Evolutionary conservation across 2,888 invertebrate genomes (phyloP).

Genomic region (Oligia latruncula): DNA sequence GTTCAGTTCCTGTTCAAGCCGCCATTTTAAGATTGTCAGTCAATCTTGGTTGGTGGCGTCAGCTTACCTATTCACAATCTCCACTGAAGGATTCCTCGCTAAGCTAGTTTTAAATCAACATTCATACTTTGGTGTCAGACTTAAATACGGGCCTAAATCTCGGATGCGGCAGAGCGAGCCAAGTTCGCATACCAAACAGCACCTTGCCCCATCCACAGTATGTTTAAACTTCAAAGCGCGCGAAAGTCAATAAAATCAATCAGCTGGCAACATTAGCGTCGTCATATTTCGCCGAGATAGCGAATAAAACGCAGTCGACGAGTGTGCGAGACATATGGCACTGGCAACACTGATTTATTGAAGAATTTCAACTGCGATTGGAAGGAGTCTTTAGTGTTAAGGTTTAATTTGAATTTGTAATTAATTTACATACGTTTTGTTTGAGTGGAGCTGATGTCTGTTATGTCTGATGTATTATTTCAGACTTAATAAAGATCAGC

Average conservation of each 20-base stretch:
- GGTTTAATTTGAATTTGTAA: slow-evolving; percentile 33
- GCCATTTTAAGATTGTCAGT: neutral
- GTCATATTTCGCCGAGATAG: slow-evolving; percentile 53
- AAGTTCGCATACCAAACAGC: slow-evolving; percentile 33
- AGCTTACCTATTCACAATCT: neutral
- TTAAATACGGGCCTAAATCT: neutral
- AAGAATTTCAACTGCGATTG: slow-evolving; percentile 39
- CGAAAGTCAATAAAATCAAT: slow-evolving; percentile 61
- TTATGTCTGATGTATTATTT: neutral
- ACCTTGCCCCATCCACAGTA: slow-evolving; percentile 29
- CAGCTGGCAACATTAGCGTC: slow-evolving; percentile 59
- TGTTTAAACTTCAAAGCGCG: slow-evolving; percentile 51
- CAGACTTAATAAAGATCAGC: neutral
- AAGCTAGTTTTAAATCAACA: slow-evolving; percentile 3
- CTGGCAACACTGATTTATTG: slow-evolving; percentile 55
- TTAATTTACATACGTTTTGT: slow-evolving; percentile 27
- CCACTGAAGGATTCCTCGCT: neutral
- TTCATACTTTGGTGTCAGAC: neutral
- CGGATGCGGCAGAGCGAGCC: neutral
- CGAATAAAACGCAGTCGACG: slow-evolving; percentile 54
- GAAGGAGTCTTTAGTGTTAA: slow-evolving; percentile 29
- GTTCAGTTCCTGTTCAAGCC: neutral
- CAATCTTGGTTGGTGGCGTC: neutral
- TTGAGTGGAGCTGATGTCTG: neutral
- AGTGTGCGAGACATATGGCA: slow-evolving; percentile 37